Conservation (phyloP, 2,113 vertebrate genomes). For the Pollimyrus isidori region DNA sequence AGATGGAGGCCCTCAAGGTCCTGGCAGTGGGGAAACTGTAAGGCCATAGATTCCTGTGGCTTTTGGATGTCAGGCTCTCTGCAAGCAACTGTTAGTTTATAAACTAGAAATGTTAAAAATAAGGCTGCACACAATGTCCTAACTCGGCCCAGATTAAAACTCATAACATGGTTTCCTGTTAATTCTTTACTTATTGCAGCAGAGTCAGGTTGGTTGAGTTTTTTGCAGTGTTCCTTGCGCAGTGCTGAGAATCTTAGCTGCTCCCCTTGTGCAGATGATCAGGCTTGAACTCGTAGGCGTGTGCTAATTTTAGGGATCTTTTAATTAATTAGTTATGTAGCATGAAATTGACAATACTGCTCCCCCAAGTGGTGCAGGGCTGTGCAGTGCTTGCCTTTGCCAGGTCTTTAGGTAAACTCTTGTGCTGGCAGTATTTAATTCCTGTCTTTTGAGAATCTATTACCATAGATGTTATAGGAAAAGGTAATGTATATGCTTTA, state of each 20-base stretch:
- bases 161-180: background rate
- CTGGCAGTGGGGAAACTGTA: background rate
- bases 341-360: background rate
- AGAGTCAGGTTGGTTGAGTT: background rate
- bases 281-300: background rate
- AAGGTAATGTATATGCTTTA: background rate
- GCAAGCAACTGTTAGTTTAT: background rate
- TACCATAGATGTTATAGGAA: background rate
- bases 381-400: background rate
- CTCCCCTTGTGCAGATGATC: background rate
- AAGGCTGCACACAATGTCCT: background rate
- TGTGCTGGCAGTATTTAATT: background rate
- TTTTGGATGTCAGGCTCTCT: background rate
- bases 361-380: background rate
- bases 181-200: background rate
- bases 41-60: background rate
- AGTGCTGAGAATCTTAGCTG: background rate
- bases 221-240: background rate
- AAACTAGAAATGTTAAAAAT: background rate
- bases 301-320: background rate
- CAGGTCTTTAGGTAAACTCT: background rate
- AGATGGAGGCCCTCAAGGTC: background rate
- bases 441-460: background rate
- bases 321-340: background rate
- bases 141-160: background rate